Conservation (phyloP, 1,140 invertebrate genomes). For the Cotesia typhae region DNA sequence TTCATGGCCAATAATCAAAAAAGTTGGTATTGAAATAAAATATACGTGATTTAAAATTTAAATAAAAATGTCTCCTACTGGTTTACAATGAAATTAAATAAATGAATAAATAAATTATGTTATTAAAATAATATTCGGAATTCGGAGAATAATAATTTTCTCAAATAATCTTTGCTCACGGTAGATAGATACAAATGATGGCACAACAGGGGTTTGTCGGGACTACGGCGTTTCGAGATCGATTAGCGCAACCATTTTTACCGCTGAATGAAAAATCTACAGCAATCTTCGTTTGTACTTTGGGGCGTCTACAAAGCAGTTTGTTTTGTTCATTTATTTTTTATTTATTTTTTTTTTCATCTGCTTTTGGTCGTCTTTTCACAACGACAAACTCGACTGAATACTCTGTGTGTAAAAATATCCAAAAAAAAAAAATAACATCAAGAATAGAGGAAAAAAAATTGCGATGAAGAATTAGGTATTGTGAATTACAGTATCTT, state of each 20-base stretch:
- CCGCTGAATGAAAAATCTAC: slow-evolving; percentile 23
- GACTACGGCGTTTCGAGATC: slow-evolving; percentile 23
- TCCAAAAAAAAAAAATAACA: slow-evolving; percentile 14
- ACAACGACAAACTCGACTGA: slow-evolving; percentile 1
- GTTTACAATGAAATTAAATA: neutral
- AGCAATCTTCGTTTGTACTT: slow-evolving; percentile 29
- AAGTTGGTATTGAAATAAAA: slow-evolving; percentile 1
- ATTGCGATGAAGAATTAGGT: slow-evolving; percentile 39
- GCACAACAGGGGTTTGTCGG: slow-evolving; percentile 29
- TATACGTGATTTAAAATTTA: slow-evolving; percentile 15
- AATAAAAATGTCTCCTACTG: neutral
- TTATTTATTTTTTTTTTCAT: slow-evolving; percentile 17
- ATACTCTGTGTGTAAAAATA: neutral
- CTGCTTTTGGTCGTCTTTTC: neutral
- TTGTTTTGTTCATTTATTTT: slow-evolving; percentile 35
- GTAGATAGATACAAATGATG: slow-evolving; percentile 33
- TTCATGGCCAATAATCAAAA: slow-evolving; percentile 15
- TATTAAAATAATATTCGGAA: neutral
- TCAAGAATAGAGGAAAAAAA: slow-evolving; percentile 35
- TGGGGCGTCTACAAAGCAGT: slow-evolving; percentile 28
- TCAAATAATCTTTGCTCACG: slow-evolving; percentile 23
- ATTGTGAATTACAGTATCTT: too few species aligned
- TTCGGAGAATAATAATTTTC: neutral
- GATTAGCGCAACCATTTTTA: slow-evolving; percentile 31
- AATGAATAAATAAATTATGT: neutral